phyloP scores from a whole-genome alignment of 1,140 invertebrate species.

The Teleogryllus occipitalis region DNA sequence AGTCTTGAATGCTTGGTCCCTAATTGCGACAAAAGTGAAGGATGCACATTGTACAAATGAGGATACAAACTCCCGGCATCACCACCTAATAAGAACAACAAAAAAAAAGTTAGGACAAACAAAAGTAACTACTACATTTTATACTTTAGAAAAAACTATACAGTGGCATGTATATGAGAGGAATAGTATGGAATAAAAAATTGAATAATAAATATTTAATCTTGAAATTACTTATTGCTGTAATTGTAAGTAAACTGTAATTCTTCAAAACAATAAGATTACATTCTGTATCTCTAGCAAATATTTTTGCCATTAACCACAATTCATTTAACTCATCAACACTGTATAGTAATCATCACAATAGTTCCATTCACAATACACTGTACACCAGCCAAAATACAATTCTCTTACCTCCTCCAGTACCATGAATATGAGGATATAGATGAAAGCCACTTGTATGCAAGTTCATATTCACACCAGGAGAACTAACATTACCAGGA shows the following conservation, averaged over 20 bases:
- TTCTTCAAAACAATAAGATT: too few relatives aligned
- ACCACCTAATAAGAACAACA: constrained; percentile 15
- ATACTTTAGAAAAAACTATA: neutral
- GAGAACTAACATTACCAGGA: neutral
- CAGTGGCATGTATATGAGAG: too few relatives aligned
- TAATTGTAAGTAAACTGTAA: too few relatives aligned
- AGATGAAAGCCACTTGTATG: constrained; percentile 28
- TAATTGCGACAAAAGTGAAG: constrained; percentile 23
- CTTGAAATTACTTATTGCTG: too few relatives aligned
- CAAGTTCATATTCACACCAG: constrained; percentile 22
- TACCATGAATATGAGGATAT: constrained; percentile 30
- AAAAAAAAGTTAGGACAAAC: neutral
- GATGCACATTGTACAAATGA: constrained; percentile 25
- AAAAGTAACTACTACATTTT: neutral
- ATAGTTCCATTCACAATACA: too few relatives aligned
- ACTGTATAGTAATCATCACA: too few relatives aligned
- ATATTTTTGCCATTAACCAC: too few relatives aligned
- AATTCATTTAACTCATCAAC: too few relatives aligned
- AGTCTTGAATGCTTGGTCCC: constrained; percentile 23
- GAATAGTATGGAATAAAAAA: too few relatives aligned
- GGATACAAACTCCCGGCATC: constrained; percentile 24
- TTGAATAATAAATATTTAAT: too few relatives aligned
- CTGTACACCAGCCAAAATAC: too few relatives aligned
- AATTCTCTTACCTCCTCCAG: constrained; percentile 24
- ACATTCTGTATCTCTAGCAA: too few relatives aligned